A percentile compares a stretch with the other conserved stretches of the same genome.
phyloP scores from a whole-genome alignment of 2,113 vertebrate species.

The Rana temporaria region DNA sequence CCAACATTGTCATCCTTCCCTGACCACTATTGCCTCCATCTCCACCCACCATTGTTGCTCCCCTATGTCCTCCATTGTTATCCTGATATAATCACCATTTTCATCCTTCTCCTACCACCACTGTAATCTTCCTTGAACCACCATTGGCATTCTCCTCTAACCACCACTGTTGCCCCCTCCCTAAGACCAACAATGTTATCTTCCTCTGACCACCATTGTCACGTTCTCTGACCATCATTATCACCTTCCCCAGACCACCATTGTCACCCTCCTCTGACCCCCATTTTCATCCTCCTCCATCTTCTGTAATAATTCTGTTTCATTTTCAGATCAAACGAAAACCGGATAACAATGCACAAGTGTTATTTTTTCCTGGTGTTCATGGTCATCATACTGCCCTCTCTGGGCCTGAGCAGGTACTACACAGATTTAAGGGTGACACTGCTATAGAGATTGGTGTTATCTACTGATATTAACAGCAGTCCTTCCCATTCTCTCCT shows the following conservation, averaged over 20 bases:
- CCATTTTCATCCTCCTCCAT: neutral
- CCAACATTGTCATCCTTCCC: too few relatives aligned
- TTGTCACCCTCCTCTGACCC: neutral
- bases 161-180: neutral
- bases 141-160: neutral
- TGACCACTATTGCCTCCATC: too few relatives aligned
- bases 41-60: too few relatives aligned
- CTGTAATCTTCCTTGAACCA: too few relatives aligned
- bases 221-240: neutral
- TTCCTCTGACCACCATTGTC: neutral
- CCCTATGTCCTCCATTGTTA: too few relatives aligned
- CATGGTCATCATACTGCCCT: slow-evolving; percentile 97
- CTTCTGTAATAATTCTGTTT: neutral
- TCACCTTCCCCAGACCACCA: neutral
- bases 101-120: too few relatives aligned
- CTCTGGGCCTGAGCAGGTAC: slow-evolving; percentile 92
- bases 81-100: too few relatives aligned
- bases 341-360: slow-evolving; percentile 93
- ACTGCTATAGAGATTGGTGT: neutral
- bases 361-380: slow-evolving; percentile 94
- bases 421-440: neutral
- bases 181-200: too few relatives aligned
- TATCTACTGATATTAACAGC: neutral
- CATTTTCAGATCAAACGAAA: slow-evolving; percentile 83
- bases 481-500: slow-evolving; percentile 33